phyloP scores from a whole-genome alignment of 2,888 invertebrate genomes.

The Eilema caniola region DNA sequence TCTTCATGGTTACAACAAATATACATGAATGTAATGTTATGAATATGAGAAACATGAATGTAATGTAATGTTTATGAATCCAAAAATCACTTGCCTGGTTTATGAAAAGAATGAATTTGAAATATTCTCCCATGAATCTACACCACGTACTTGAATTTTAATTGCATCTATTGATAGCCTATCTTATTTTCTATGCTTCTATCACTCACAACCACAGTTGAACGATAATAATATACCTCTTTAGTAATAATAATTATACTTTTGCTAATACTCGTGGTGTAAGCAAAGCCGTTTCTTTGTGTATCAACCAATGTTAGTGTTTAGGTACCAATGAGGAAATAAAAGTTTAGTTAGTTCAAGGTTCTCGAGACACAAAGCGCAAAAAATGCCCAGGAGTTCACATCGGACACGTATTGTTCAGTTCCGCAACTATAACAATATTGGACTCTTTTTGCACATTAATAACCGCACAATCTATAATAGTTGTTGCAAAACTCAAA shows the following conservation, averaged over 20 bases:
- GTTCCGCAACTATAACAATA: constrained; percentile 51
- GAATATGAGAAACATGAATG: no score
- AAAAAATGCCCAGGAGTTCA: constrained; percentile 47
- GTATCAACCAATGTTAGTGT: constrained; percentile 55
- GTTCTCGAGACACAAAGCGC: constrained; percentile 60
- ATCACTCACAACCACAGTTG: no score
- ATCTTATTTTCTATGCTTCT: background rate
- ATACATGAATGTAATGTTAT: no score
- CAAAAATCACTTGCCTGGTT: no score
- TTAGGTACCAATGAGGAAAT: constrained; percentile 73
- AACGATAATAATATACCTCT: background rate
- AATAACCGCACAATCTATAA: constrained; percentile 31
- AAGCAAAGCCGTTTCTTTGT: constrained; percentile 32
- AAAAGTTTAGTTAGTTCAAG: constrained; percentile 75
- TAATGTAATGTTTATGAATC: no score
- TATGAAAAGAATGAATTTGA: no score
- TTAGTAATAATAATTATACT: background rate
- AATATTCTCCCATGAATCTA: no score
- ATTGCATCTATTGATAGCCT: background rate
- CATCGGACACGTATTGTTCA: constrained; percentile 51
- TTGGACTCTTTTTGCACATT: constrained; percentile 47
- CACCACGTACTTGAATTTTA: background rate
- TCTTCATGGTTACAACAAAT: no score
- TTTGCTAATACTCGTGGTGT: constrained; percentile 15
- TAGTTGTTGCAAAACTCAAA: constrained; percentile 24